Evolutionary conservation across 2,888 invertebrate genomes (phyloP), one percentile per base, ranked within the genome.

Genomic region (Pristionchus entomophagus): DNA sequence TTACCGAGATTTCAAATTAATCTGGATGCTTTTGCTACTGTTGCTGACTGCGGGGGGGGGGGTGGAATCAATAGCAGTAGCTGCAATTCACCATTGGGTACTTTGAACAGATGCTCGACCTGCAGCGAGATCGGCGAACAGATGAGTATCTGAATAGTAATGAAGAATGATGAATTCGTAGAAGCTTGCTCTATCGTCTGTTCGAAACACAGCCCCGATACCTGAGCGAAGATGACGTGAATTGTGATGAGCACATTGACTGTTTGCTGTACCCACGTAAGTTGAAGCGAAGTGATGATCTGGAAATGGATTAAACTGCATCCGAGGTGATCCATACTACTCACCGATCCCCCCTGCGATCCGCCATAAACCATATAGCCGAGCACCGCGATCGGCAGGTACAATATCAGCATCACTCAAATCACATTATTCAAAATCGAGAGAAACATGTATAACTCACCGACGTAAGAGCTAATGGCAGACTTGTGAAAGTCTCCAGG

Each of bases 161-260:
- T n/a, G n/a, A n/a, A n/a, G n/a, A n/a, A n/a, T n/a, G n/a, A n/a
- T n/a, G n/a, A n/a, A n/a, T n/a, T n/a, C n/a, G n/a, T n/a, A n/a
- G n/a, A n/a, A n/a, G n/a, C n/a, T n/a, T n/a, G n/a, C n/a, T n/a
- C n/a, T n/a, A n/a, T n/a, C n/a, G n/a, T n/a, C n/a, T n/a, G n/a
- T n/a, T n/a, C n/a, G n/a, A n/a, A n/a, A n/a, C n/a, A n/a, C n/a
- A n/a, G n/a, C n/a, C n/a, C n/a, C n/a, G n/a, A n/a, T n/a, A 90
- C 86, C 49, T 84, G 83, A 2, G 85, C 77, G 56, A 85, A 85
- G 6, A 85, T 41, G 17, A 56, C 85, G 29, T 85, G 85, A 6
- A 85, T 86, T 26, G 90, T 90, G 45, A 90, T 90, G 22, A 90
- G 86, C 6, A 90, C 86, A 78, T 90, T 90, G 53, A 89, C 88